These are phyloP conservation scores for Apamea crenata DNA, from an alignment of 2,888 invertebrate species.

Conservation along the genomic window DNA sequence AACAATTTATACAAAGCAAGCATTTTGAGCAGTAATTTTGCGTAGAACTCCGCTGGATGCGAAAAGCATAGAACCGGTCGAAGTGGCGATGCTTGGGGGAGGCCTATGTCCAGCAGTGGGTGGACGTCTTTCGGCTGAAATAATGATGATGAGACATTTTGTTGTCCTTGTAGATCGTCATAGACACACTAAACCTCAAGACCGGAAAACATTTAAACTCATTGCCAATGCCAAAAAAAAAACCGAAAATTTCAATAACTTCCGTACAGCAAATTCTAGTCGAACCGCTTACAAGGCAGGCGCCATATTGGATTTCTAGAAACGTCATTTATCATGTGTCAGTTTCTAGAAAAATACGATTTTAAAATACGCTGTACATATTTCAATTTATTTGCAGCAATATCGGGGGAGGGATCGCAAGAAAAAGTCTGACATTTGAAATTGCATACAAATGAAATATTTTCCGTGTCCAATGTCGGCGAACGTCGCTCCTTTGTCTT, in stretches of 20 bases:
- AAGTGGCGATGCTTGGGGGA: too few species aligned
- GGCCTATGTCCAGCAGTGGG: neutral
- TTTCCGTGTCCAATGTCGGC: conserved; percentile 23
- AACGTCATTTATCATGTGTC: conserved; percentile 58
- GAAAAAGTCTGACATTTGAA: conserved; percentile 52
- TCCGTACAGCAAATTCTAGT: conserved; percentile 14
- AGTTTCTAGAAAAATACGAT: conserved; percentile 41
- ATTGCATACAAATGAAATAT: conserved; percentile 57
- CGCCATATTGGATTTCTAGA: conserved; percentile 51
- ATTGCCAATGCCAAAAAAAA: neutral
- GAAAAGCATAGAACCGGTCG: too few species aligned
- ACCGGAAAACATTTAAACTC: neutral
- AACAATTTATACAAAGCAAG: neutral
- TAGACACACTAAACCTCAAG: neutral
- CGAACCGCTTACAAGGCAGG: conserved; percentile 20
- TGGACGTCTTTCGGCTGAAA: neutral
- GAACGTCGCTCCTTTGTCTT: conserved; percentile 18
- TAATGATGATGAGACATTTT: neutral
- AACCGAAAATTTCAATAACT: neutral
- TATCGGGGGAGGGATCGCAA: conserved; percentile 38
- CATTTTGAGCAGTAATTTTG: neutral
- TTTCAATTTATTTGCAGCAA: conserved; percentile 54
- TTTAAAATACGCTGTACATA: conserved; percentile 57
- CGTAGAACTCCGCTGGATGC: neutral
- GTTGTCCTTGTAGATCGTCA: neutral